A percentile compares a stretch with the other conserved stretches of the same genome.
Evolutionary conservation across 1,140 invertebrate species (phyloP).

Genomic region (Drepana arcuata): DNA sequence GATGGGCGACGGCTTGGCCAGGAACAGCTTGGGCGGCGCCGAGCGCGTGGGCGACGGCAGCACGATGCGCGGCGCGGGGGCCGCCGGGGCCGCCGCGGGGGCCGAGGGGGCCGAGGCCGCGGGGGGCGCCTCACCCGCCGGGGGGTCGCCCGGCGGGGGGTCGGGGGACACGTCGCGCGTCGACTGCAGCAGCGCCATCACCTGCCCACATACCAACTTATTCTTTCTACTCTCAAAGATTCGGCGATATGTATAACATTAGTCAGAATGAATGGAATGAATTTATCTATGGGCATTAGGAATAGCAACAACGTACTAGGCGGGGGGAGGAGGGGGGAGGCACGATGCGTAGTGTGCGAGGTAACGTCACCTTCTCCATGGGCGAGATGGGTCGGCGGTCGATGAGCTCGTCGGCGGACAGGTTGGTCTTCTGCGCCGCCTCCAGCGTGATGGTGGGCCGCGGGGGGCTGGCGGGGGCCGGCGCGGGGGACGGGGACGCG

Average conservation of each 20-base stretch:
- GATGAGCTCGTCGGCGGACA: slow-evolving; percentile 62
- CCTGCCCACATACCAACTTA: slow-evolving; percentile 10
- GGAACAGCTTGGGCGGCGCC: slow-evolving; percentile 58
- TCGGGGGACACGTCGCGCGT: slow-evolving; percentile 66
- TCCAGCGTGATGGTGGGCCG: slow-evolving; percentile 45
- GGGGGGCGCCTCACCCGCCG: slow-evolving; percentile 2
- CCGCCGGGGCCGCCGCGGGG: slow-evolving; percentile 31
- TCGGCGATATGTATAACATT: too few species aligned
- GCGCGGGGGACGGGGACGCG: slow-evolving; percentile 61
- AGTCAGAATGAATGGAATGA: too few species aligned
- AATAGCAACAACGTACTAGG: too few species aligned
- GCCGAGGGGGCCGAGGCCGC: slow-evolving; percentile 57
- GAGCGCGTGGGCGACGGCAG: slow-evolving; percentile 66
- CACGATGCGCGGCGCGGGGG: slow-evolving; percentile 58
- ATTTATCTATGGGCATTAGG: too few species aligned
- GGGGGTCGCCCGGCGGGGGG: slow-evolving; percentile 37
- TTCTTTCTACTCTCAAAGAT: too few species aligned
- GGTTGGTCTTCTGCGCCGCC: slow-evolving; percentile 66
- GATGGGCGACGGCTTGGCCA: slow-evolving; percentile 67
- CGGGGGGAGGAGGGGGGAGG: too few species aligned
- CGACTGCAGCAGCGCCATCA: slow-evolving; percentile 55
- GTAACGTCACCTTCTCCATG: slow-evolving; percentile 43
- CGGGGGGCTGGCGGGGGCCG: slow-evolving; percentile 51
- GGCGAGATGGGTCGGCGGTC: slow-evolving; percentile 55
- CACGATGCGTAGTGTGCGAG: too few species aligned